Percentiles rank a stretch among this genome's conserved stretches.
These are phyloP conservation scores for Nycteola revayana DNA, from an alignment of 2,888 invertebrate genomes.

Conservation along the genomic window DNA sequence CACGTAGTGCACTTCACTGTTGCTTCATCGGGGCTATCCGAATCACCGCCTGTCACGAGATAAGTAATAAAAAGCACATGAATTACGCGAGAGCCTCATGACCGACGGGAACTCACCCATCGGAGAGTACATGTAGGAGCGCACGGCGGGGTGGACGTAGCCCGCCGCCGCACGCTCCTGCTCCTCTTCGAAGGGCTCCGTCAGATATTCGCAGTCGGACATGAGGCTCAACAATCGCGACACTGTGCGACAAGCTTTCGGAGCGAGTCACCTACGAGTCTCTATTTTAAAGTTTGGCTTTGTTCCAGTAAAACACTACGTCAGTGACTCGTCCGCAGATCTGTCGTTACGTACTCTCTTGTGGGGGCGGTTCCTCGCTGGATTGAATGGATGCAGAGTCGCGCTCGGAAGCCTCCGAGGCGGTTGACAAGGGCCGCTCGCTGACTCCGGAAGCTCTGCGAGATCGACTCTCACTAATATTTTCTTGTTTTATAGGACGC, in stretches of 20 bases:
- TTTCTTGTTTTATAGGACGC: conserved; percentile 48
- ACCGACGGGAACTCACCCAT: conserved; percentile 71
- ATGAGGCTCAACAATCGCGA: conserved; percentile 73
- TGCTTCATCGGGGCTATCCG: conserved; percentile 84
- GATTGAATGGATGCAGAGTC: conserved; percentile 77
- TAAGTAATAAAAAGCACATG: conserved; percentile 45
- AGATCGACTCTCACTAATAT: conserved; percentile 45
- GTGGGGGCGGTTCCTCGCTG: conserved; percentile 76
- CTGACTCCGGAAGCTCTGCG: conserved; percentile 65
- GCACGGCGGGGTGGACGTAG: conserved; percentile 74
- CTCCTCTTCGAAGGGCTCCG: conserved; percentile 72
- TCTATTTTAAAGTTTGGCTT: conserved; percentile 78
- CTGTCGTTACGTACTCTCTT: conserved; percentile 74
- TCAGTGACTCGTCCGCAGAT: conserved; percentile 69
- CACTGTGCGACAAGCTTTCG: conserved; percentile 76
- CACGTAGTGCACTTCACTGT: conserved; percentile 81
- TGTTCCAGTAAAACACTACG: conserved; percentile 70
- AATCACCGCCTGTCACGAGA: conserved; percentile 81
- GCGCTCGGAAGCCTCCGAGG: conserved; percentile 73
- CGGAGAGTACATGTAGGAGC: conserved; percentile 80
- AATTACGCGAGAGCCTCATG: conserved; percentile 49
- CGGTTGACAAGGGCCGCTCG: conserved; percentile 73
- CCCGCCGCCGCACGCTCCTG: conserved; percentile 69
- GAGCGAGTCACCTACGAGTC: conserved; percentile 72
- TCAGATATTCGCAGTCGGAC: conserved; percentile 79